Conservation (phyloP, 2,888 invertebrate species). For the Biston stratarius region DNA sequence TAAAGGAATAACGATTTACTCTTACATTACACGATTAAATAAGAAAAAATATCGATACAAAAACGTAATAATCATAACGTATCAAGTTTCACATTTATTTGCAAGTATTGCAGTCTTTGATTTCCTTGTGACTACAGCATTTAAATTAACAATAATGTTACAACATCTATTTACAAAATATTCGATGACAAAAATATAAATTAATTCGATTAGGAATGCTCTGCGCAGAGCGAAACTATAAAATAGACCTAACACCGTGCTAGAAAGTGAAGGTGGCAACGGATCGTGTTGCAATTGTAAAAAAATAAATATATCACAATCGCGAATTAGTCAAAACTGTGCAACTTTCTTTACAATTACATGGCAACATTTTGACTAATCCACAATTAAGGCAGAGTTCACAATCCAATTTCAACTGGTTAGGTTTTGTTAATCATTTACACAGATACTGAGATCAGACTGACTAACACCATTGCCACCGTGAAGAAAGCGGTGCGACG, state of each 20-base stretch:
- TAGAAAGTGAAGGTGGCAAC: slow-evolving; percentile 69
- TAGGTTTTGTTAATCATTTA: slow-evolving; percentile 20
- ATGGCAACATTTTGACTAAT: slow-evolving; percentile 30
- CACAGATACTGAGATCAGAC: slow-evolving; percentile 62
- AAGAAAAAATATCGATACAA: slow-evolving; percentile 69
- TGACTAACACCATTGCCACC: slow-evolving; percentile 74
- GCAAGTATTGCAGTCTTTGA: slow-evolving; percentile 79
- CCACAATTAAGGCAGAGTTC: slow-evolving; percentile 21
- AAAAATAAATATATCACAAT: slow-evolving; percentile 35
- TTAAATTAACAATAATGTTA: slow-evolving; percentile 58
- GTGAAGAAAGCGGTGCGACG: slow-evolving; percentile 50
- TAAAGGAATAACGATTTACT: slow-evolving; percentile 72
- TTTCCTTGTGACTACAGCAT: slow-evolving; percentile 85
- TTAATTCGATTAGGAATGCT: slow-evolving; percentile 75
- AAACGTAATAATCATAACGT: slow-evolving; percentile 58
- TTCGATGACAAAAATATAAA: slow-evolving; percentile 70
- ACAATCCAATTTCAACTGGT: slow-evolving; percentile 30
- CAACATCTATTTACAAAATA: slow-evolving; percentile 75
- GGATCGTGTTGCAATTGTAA: slow-evolving; percentile 41
- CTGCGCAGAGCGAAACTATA: slow-evolving; percentile 71
- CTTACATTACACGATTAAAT: slow-evolving; percentile 71
- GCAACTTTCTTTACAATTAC: slow-evolving; percentile 12
- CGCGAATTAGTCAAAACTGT: slow-evolving; percentile 32
- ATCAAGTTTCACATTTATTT: slow-evolving; percentile 59
- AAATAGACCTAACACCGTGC: slow-evolving; percentile 73